Base-by-base conservation (phyloP, 2,888 invertebrate genomes). In the Chrysopilus asiliformis region DNA sequence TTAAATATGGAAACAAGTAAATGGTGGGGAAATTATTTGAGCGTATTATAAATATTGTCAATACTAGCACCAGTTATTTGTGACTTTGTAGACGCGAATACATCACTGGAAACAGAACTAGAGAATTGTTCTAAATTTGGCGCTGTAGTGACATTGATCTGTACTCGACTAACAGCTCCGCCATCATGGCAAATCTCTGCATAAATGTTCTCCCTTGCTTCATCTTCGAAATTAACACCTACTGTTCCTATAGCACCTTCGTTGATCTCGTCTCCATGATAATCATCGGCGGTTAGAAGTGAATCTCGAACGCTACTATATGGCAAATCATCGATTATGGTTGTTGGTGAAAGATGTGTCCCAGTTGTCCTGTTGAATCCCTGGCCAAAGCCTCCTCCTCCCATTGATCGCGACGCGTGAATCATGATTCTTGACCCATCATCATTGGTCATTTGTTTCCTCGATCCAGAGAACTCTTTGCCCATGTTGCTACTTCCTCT, bases 281-380 rank as follows among this genome's bases (percentile, higher is more conserved):
- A 5, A 19, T 32, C 31, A 16, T 38, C 32, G 12, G 35, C 52
- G 10, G 55, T 50, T 17, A 62, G 54, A 5, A 77, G 67, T 8
- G 77, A 77, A 45, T 79, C 78, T 6, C 75, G 73, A 4, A 78
- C 78, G 59, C 76, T 74, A 8, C 77, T 76, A 44, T 79, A 79
- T 3, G 78, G 78, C 19, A 78, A 56, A 53, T 78, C 78, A 56
- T 77, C 78, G 46, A 48, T 71, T 16, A 56, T 55, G 55, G 31
- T 37, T n/a, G 12, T 12, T 13, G 12, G 8, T 6, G 8, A 5
- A 10, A 15, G 18, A 13, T 7, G 22, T 7, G 5, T 19, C 13
- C 32, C 32, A 32, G 15, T 19, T n/a, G n/a, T n/a, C n/a, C n/a
- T n/a, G n/a, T n/a, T n/a, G n/a, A n/a, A n/a, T n/a, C n/a, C n/a